Evolutionary conservation across 2,888 invertebrate species (phyloP), one percentile per base, ranked within the genome.

Genomic region (Agelastica alni): DNA sequence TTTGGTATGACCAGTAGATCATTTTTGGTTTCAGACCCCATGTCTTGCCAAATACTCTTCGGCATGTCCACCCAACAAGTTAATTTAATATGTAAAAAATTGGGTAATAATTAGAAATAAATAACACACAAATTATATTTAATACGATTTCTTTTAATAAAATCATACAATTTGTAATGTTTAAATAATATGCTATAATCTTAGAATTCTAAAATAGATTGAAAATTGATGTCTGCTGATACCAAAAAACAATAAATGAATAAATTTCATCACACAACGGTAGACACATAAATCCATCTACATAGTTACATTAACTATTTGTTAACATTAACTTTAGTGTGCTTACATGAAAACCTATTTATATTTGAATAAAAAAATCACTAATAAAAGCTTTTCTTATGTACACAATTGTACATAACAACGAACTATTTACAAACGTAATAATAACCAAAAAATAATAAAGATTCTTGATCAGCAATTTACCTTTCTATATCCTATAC

Each of bases 361-460:
- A 39, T 53, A 41, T 56, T 46, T 49, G 44, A 51, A 56, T 44
- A 64, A 63, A 62, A 63, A 65, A 60, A 56, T 63, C 39, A 64
- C 65, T 62, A 67, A 64, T 65, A 64, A 66, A 65, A 62, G 61
- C 59, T 58, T 56, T 58, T n/a, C n/a, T 63, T 72, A 72, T 72
- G 71, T 72, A 72, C 72, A 72, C 54, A 54, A 64, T 64, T 64
- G 71, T 72, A 72, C 72, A 72, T 67, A 67, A 68, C 65, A 65
- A 69, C 65, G 68, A 64, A 64, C 59, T 68, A 69, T 72, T 60
- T 71, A 72, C 70, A 71, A 65, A 68, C 63, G 56, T 53, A 64
- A 66, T 53, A 16, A 57, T 58, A 62, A 63, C 58, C 46, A 47
- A 56, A 51, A 36, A 53, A 59, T 32, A 49, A 39, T 44, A 45